Conservation (phyloP, 92 coral and sea anemone species). For the Paragorgia papillata region DNA sequence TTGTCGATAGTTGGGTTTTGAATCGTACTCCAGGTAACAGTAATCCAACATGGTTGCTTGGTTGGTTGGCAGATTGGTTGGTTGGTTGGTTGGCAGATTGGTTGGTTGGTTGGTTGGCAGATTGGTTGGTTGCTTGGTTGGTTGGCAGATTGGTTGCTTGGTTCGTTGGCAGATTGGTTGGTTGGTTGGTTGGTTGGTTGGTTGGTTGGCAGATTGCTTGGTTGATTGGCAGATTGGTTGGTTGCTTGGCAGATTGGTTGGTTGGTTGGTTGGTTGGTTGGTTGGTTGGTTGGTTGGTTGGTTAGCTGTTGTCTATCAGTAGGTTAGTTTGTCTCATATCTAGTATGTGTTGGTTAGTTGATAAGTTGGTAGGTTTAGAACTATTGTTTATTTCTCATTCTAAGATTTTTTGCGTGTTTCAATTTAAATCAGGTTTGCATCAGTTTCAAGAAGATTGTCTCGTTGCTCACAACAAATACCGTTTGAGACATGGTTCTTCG, state of each 20-base stretch:
- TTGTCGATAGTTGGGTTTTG: neutral
- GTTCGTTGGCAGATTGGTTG: neutral
- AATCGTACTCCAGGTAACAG: constrained; percentile 66
- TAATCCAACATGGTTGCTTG: neutral
- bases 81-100: neutral
- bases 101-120: neutral
- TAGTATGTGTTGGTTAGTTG: too few relatives aligned
- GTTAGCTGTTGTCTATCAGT: too few relatives aligned
- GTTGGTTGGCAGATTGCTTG: neutral
- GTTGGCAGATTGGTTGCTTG: neutral
- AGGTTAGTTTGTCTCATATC: too few relatives aligned
- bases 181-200: neutral
- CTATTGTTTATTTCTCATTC: neutral
- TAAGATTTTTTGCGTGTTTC: too few relatives aligned
- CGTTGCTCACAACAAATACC: constrained; percentile 83
- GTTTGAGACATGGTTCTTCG: constrained; percentile 83
- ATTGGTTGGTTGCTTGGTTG: neutral
- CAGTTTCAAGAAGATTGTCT: constrained; percentile 96
- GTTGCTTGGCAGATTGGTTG: neutral
- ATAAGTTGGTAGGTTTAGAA: too few relatives aligned
- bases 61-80: neutral
- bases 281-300: too few relatives aligned
- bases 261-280: too few relatives aligned
- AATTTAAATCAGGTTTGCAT: constrained; percentile 69
- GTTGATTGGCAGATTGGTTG: neutral